Evolutionary conservation across 2,797 vertebrate genomes (phyloP), one percentile per base, ranked within the genome.

Genomic region (Acipenser ruthenus): DNA sequence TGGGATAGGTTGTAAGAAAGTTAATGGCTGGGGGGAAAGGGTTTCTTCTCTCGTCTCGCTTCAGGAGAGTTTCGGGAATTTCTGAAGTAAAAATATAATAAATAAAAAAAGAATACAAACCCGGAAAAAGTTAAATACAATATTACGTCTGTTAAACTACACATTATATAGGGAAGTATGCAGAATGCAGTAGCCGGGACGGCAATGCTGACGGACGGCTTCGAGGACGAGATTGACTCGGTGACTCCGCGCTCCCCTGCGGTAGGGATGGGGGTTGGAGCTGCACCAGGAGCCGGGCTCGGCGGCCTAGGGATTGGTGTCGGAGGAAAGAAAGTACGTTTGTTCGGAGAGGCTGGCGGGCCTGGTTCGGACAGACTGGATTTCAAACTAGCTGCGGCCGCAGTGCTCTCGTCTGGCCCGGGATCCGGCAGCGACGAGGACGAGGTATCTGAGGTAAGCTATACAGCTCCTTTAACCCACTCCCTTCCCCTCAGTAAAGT

Each of bases 161-260:
- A 85, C 77, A 85, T 87, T 76, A 87, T 84, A 83, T 85, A 86
- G 78, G 86, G 71, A 90, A 91, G 84, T 87, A 93, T 93, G 91
- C 91, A 93, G 91, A 90, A 91, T 92, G 90, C 88, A 89, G 90
- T 92, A 89, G 87, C 89, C 91, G 90, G 90, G 89, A 90, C 89
- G 81, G 90, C 90, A 92, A 96, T 97, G 94, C 93, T 97, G 89
- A 96, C 94, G 86, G 95, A 97, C 92, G 93, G 94, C 91, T 93
- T 93, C 85, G 95, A 97, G 88, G 95, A 97, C 92, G 95, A 98
- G 89, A 90, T 98, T 87, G 95, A 98, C 91, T 95, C 95, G 80
- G 94, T 95, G 88, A 94, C 93, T 94, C 94, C 94, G 90, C 94
- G 94, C 86, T 90, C 91, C 87, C 88, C 91, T 79, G 90, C 88